These are phyloP conservation scores for Mormyrops attenuatus DNA, from an alignment of 2,797 vertebrate species.

Conservation along the genomic window DNA sequence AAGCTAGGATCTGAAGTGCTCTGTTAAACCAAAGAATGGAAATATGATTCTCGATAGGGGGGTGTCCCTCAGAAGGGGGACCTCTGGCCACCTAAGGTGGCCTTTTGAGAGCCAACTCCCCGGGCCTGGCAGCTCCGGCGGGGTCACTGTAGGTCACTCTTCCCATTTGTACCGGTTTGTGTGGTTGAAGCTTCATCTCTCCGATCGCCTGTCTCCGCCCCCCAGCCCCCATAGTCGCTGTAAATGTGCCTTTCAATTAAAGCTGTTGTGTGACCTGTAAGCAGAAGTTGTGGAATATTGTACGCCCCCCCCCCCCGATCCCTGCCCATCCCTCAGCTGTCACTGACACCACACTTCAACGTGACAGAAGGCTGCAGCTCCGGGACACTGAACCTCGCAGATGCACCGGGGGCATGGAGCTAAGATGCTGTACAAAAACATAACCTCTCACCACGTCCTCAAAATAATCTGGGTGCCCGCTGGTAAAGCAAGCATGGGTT, in stretches of 20 bases:
- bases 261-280: constrained; percentile 67
- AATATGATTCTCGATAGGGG: not conserved
- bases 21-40: not conserved
- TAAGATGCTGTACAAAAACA: not conserved
- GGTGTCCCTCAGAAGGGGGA: not conserved
- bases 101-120: not conserved
- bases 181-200: constrained; percentile 63
- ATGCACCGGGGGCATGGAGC: not conserved
- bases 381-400: not conserved
- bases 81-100: not conserved
- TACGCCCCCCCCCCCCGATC: not conserved
- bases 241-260: constrained; percentile 81
- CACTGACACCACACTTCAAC: not conserved
- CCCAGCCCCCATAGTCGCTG: constrained; percentile 63
- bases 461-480: not conserved
- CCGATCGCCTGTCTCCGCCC: constrained; percentile 59
- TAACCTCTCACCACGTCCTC: not conserved
- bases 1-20: not conserved
- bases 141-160: not conserved
- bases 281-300: not conserved
- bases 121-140: constrained; percentile 25
- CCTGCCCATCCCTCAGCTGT: not conserved
- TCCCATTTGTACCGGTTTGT: constrained; percentile 37
- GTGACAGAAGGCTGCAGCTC: not conserved
- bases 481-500: not conserved